These are phyloP conservation scores for Beris morrisii DNA, from an alignment of 2,888 invertebrate species.

Conservation along the genomic window DNA sequence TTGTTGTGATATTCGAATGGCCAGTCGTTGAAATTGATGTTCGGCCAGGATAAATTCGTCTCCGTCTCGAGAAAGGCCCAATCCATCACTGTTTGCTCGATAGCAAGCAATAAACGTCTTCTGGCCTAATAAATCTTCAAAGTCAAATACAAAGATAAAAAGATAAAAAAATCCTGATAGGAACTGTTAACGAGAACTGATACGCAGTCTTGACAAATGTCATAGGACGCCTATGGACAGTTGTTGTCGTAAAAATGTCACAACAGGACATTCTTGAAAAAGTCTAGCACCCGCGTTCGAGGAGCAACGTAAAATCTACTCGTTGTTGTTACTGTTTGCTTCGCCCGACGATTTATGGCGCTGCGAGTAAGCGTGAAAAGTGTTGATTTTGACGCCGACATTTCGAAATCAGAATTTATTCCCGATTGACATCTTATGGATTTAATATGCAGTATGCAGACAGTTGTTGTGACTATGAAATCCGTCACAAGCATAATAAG, in stretches of 20 bases:
- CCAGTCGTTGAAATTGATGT: neutral
- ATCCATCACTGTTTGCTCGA: conserved; percentile 18
- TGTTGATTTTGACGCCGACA: no score
- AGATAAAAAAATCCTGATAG: conserved; percentile 19
- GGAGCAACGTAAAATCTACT: no score
- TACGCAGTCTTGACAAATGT: conserved; percentile 23
- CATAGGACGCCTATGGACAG: neutral
- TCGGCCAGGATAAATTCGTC: neutral
- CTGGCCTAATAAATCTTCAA: conserved; percentile 24
- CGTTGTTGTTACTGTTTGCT: no score
- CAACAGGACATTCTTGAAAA: conserved; percentile 19
- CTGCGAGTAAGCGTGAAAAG: no score
- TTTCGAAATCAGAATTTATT: no score
- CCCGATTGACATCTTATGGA: no score
- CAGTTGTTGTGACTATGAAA: no score
- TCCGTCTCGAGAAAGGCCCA: conserved; percentile 12
- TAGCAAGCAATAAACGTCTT: conserved; percentile 22
- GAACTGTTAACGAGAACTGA: conserved; percentile 13
- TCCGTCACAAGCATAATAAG: no score
- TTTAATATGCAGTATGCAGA: no score
- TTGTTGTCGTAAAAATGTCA: conserved; percentile 11
- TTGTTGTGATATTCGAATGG: no score
- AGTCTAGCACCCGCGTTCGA: neutral
- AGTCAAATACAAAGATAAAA: conserved; percentile 22
- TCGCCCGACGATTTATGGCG: no score